These are phyloP conservation scores for Mustela nigripes DNA, from an alignment of 2,113 vertebrate genomes.

Conservation along the genomic window DNA sequence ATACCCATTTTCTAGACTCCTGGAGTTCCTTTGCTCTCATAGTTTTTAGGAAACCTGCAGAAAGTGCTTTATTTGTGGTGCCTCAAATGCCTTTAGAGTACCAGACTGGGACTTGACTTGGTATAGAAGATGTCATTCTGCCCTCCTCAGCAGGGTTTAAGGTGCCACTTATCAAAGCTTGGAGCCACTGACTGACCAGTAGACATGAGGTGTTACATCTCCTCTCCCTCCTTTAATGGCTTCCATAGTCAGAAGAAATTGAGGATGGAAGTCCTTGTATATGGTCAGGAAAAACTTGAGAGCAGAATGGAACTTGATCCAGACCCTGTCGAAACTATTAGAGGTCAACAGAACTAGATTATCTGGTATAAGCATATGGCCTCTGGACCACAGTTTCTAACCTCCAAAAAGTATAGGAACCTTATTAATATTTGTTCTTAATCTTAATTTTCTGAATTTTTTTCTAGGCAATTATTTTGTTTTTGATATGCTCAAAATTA, in stretches of 20 bases:
- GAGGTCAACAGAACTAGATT: background rate
- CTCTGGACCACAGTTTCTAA: background rate
- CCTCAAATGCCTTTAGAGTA: background rate
- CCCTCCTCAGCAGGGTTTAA: rapidly evolving
- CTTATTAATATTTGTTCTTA: background rate
- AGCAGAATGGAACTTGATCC: background rate
- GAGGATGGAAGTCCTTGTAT: background rate
- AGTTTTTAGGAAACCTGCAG: background rate
- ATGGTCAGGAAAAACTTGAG: background rate
- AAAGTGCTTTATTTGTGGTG: background rate
- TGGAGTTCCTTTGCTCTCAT: background rate
- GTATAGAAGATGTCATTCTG: background rate
- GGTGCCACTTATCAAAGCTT: background rate
- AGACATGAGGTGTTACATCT: background rate
- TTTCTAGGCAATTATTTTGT: background rate
- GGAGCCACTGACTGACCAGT: background rate
- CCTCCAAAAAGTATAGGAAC: background rate
- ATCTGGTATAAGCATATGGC: background rate
- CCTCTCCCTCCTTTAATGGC: background rate
- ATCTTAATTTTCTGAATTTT: background rate
- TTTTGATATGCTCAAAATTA: background rate
- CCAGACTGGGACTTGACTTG: background rate
- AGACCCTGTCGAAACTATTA: background rate
- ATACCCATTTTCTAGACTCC: background rate
- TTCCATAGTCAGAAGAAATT: background rate